A percentile compares a stretch with the other conserved stretches of the same genome.
phyloP scores from a whole-genome alignment of 2,888 invertebrate species.

The Leptopilina myrica region DNA sequence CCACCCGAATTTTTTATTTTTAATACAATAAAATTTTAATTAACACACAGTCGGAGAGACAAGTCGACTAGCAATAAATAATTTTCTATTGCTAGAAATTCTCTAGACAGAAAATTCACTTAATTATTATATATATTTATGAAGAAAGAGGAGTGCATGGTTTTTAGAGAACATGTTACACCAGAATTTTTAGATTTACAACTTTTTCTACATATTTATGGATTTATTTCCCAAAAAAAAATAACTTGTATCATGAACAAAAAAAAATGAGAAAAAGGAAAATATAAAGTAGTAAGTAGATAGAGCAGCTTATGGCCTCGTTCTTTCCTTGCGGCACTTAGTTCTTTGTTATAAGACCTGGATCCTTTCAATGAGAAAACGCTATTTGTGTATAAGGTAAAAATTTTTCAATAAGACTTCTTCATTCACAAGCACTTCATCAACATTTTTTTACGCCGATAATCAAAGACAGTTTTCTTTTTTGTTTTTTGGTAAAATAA shows the following conservation, averaged over 20 bases:
- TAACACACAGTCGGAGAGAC: not conserved
- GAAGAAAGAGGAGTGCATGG: not conserved
- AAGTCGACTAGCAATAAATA: not conserved
- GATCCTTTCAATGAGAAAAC: slow-evolving; percentile 24
- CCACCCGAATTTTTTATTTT: not conserved
- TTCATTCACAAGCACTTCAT: slow-evolving; percentile 33
- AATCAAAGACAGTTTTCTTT: not conserved
- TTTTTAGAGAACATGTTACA: slow-evolving; percentile 4
- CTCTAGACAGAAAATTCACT: not conserved
- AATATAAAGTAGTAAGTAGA: slow-evolving; percentile 25
- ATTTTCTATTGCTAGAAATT: not conserved
- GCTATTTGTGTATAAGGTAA: slow-evolving; percentile 24
- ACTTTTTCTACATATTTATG: slow-evolving; percentile 16
- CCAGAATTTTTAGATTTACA: not conserved
- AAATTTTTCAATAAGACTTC: slow-evolving; percentile 10
- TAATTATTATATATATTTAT: not conserved
- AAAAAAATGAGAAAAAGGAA: not conserved
- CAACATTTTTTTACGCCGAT: not conserved
- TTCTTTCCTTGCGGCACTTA: slow-evolving; percentile 30
- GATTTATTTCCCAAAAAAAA: not conserved
- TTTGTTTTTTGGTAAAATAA: not conserved
- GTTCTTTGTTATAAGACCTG: slow-evolving; percentile 21
- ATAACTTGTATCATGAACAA: slow-evolving; percentile 1
- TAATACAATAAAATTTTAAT: not conserved
- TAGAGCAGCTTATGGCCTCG: slow-evolving; percentile 20